Evolutionary conservation across 2,113 vertebrate species (phyloP), one percentile per base, ranked within the genome.

Genomic region (Passer domesticus): DNA sequence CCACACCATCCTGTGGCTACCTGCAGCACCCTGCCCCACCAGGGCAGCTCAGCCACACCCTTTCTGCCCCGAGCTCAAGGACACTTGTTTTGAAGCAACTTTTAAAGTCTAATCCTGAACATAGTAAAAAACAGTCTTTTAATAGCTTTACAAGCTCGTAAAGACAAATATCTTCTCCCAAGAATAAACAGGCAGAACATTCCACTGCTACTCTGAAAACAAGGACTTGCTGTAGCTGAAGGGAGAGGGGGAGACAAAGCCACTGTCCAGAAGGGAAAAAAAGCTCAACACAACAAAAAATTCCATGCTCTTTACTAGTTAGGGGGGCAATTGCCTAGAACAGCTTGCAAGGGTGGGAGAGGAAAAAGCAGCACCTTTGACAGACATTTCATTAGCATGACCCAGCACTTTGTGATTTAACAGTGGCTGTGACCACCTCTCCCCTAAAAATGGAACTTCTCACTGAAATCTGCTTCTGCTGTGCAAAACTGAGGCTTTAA

Each of bases 141-240:
- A 96, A 94, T 87, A 95, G 87, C 49, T 94, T 96, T 92, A 96
- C 52, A 2, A 92, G 87, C 92, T 87, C 69, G 64, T 87, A 84
- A 92, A 95, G 84, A 72, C 90, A 93, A 94, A 62, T 75, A 91
- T 60, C 74, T 87, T 91, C 44, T 52, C 62, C 70, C 74, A 87
- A 68, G 82, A 94, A 95, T 79, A 87, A 93, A 87, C 73, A 82
- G 50, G 81, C 74, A 68, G 70, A 85, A 91, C 94, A 93, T 95
- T 87, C 90, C 94, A 73, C 62, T 85, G 41, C 74, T 67, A 6
- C 62, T 72, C 60, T 60, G 47, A 68, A 92, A 92, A 92, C 33
- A 83, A 43, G 30, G 74, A 78, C 16, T 33, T 64, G 67, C 78
- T 87, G 47, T 35, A 75, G 79, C 8, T 81, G 77, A 78, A 63